Base-by-base conservation (phyloP, 2,888 invertebrate genomes). In the Chloroclysta siterata region DNA sequence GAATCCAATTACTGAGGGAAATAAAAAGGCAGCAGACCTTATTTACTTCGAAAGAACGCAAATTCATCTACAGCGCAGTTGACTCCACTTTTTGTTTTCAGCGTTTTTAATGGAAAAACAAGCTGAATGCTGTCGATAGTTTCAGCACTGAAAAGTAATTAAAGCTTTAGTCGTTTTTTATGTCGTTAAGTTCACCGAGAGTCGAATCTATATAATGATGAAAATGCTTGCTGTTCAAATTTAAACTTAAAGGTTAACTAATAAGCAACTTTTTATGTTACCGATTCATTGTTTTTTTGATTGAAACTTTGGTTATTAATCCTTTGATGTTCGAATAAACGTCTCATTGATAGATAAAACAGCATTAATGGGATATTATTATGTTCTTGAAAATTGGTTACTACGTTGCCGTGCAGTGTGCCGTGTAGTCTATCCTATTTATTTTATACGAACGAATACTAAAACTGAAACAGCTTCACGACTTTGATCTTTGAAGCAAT, bases 21-120 rank as follows among this genome's bases (percentile, higher is more conserved):
- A 85, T 85, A 85, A 85, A 86, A 84, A 82, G 82, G 82, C 75
- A 84, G 84, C 83, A 82, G 76, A 74, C 73, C 75, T 73, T 83
- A 85, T 84, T 84, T 84, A 76, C 82, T 76, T 66, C 76, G 63
- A 68, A 69, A 76, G 74, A 73, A 80, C 74, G 80, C 80, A 82
- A 80, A 84, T 82, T 82, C 77, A 80, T 80, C 77, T 79, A 74
- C 79, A 82, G 77, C 79, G 75, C 75, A 74, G 80, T 83, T 84
- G 77, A 80, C 80, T 80, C 75, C 71, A 73, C 70, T 70, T 59
- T 65, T 66, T 73, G 69, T 75, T 77, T 73, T 71, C 71, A 61
- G 70, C 72, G 65, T 68, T 69, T 71, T 66, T 70, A 65, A 72
- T 70, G 63, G 73, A 72, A 77, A 76, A 67, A 67, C 67, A 64